These are phyloP conservation scores for Hydrozoanthus tunicans DNA, from an alignment of 64 coral and sea anemone species.

Conservation along the genomic window DNA sequence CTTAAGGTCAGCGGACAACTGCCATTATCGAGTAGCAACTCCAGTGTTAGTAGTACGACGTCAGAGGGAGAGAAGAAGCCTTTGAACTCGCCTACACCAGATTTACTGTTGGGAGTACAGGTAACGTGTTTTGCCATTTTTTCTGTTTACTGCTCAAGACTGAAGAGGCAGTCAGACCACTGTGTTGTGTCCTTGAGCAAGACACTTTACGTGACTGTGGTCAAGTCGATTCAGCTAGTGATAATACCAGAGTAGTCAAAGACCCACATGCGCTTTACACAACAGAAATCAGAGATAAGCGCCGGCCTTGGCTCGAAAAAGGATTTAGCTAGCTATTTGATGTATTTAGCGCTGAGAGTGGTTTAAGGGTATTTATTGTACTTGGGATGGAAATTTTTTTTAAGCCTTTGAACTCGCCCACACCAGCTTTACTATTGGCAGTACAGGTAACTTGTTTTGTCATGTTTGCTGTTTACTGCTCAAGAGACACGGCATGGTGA, in stretches of 20 bases:
- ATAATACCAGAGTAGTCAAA: too few relatives aligned
- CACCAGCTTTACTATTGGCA: constrained; percentile 67
- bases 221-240: too few relatives aligned
- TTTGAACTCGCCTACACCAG: constrained; percentile 58
- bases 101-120: constrained; percentile 81
- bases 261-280: too few relatives aligned
- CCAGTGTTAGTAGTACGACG: background rate
- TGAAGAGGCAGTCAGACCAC: too few relatives aligned
- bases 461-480: background rate
- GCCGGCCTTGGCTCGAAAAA: too few relatives aligned
- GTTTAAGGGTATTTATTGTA: too few relatives aligned
- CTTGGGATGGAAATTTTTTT: too few relatives aligned
- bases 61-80: constrained; percentile 18
- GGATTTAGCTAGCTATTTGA: too few relatives aligned
- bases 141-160: background rate
- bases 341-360: too few relatives aligned
- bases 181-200: too few relatives aligned
- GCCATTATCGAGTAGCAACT: background rate
- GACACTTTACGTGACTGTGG: too few relatives aligned
- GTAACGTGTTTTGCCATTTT: background rate
- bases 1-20: constrained; percentile 63
- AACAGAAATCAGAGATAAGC: too few relatives aligned
- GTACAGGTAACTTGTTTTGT: constrained; percentile 52
- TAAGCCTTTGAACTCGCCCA: constrained; percentile 27
- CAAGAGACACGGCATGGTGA: background rate